phyloP scores from a whole-genome alignment of 2,113 vertebrate species.

The Syrmaticus mikado region DNA sequence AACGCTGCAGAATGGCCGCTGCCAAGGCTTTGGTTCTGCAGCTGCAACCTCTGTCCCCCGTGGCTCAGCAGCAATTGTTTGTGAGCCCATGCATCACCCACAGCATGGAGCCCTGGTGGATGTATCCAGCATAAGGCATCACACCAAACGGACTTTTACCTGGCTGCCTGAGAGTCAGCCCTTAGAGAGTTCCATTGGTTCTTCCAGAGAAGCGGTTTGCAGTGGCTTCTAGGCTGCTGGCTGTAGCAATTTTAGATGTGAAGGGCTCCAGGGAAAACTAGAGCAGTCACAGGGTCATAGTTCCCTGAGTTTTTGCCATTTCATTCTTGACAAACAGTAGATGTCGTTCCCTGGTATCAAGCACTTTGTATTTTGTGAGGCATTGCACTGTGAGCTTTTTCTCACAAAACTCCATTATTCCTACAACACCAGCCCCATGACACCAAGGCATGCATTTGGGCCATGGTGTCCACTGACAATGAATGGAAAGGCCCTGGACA shows the following conservation, averaged over 20 bases:
- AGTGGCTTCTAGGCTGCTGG: background rate
- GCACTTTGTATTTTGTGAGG: background rate
- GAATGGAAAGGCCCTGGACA: conserved; percentile 27
- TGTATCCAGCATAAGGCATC: background rate
- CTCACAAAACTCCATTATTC: background rate
- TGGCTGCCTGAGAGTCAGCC: background rate
- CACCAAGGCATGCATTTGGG: background rate
- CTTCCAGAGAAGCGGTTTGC: background rate
- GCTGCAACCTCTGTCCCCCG: background rate
- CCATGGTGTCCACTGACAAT: background rate
- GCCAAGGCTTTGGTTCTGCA: background rate
- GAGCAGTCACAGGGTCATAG: background rate
- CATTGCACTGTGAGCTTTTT: background rate
- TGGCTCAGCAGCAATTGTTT: background rate
- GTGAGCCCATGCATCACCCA: background rate
- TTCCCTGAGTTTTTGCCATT: background rate
- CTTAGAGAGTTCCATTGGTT: background rate
- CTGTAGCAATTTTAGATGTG: conserved; percentile 18
- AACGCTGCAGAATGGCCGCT: background rate
- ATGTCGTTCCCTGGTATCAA: conserved; percentile 17
- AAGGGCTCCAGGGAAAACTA: background rate
- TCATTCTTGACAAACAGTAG: background rate
- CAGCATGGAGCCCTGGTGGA: background rate
- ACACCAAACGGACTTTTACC: fast-evolving
- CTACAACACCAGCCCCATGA: background rate